A percentile compares a stretch with the other conserved stretches of the same genome.
These are phyloP conservation scores for Lateolabrax maculatus DNA, from an alignment of 2,797 vertebrate genomes.

Conservation along the genomic window DNA sequence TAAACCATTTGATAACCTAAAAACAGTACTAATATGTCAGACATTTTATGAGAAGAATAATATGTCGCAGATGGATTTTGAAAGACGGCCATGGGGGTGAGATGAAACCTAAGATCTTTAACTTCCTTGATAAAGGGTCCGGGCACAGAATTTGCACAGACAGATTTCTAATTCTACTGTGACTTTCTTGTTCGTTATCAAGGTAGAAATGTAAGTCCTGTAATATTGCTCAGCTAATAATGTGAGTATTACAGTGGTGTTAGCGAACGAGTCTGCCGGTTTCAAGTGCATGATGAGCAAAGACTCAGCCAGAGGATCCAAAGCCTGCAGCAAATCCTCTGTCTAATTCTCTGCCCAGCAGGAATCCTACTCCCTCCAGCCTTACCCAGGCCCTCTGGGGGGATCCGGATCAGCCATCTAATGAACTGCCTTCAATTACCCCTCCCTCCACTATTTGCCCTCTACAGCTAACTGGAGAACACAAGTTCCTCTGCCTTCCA, in stretches of 20 bases:
- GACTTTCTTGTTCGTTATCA: constrained; percentile 24
- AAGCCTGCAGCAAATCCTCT: constrained; percentile 71
- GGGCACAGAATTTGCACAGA: not conserved
- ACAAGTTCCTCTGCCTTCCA: constrained; percentile 53
- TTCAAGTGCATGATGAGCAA: constrained; percentile 67
- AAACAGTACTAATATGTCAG: too few species aligned
- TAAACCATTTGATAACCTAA: too few species aligned
- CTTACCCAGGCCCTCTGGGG: constrained; percentile 51
- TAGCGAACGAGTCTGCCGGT: constrained; percentile 59
- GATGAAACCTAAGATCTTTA: not conserved
- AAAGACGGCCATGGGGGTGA: not conserved
- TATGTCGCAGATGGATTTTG: not conserved
- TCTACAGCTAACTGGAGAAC: constrained; percentile 63
- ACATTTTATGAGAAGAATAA: not conserved
- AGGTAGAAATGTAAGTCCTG: constrained; percentile 23
- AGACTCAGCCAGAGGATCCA: constrained; percentile 52
- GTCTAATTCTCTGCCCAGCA: constrained; percentile 72
- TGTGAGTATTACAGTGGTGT: constrained; percentile 62
- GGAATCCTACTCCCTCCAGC: constrained; percentile 65
- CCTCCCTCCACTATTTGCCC: constrained; percentile 69
- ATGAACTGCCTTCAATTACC: constrained; percentile 81
- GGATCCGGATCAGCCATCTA: constrained; percentile 74
- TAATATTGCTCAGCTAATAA: constrained; percentile 62
- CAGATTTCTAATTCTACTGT: not conserved
- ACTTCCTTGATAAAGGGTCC: not conserved